phyloP scores from a whole-genome alignment of 2,797 vertebrate species.

The Xenops minutus region DNA sequence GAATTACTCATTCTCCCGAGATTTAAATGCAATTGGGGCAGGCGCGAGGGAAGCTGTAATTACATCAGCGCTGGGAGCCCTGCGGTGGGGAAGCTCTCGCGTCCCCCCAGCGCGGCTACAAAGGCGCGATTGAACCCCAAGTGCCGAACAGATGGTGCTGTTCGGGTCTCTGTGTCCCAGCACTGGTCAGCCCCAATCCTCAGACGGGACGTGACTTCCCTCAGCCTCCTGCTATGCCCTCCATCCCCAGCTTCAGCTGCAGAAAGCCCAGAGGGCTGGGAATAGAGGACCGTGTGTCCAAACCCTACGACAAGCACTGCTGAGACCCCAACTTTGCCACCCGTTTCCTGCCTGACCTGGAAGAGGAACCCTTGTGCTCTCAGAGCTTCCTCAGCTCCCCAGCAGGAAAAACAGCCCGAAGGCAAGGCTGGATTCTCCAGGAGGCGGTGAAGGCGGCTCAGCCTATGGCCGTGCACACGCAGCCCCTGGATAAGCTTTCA shows the following conservation, averaged over 20 bases:
- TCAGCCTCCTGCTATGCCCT: background rate
- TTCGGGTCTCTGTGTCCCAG: background rate
- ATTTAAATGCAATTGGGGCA: background rate
- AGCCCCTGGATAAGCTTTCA: constrained; percentile 7
- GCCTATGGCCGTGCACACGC: background rate
- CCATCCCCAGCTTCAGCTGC: fast-evolving
- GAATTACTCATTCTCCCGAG: constrained; percentile 46
- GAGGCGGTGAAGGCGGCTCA: background rate
- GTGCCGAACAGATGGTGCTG: background rate
- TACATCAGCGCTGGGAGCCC: background rate
- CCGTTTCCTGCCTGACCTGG: constrained; percentile 54
- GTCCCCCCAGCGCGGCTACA: background rate
- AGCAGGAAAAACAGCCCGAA: constrained; percentile 22
- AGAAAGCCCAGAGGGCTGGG: background rate
- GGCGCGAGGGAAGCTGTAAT: background rate
- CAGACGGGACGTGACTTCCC: background rate
- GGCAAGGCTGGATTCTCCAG: background rate
- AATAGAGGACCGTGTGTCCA: fast-evolving
- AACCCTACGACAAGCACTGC: fast-evolving
- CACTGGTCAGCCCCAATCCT: background rate
- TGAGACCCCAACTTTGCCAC: constrained; percentile 39
- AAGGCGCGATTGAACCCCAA: background rate
- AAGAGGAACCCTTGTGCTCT: constrained; percentile 15
- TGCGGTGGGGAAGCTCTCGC: background rate
- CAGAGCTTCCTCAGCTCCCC: constrained; percentile 17